Conservation (phyloP, 2,888 invertebrate species). For the Acanthopleura granulata region DNA sequence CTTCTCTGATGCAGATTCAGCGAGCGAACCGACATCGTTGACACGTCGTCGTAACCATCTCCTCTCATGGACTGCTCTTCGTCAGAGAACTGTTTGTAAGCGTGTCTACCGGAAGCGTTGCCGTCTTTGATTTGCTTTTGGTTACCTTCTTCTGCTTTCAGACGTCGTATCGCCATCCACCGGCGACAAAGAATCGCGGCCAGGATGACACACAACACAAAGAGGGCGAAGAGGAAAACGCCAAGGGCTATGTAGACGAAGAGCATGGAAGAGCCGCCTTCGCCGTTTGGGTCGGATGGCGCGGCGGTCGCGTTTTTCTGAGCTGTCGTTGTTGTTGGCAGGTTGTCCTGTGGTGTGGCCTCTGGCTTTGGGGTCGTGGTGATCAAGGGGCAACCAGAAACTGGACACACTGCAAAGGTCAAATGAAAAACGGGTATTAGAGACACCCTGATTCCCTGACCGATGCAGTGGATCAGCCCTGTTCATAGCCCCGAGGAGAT, state of each 20-base stretch:
- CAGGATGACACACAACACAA: background rate
- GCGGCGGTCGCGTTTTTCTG: background rate
- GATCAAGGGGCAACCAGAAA: background rate
- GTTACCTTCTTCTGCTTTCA: too few relatives aligned
- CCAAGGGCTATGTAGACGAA: background rate
- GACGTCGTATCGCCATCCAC: background rate
- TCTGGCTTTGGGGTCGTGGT: background rate
- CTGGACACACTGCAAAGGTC: constrained; percentile 8
- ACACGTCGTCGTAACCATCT: too few relatives aligned
- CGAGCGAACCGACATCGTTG: too few relatives aligned
- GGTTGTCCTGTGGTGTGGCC: background rate
- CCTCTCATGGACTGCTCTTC: too few relatives aligned
- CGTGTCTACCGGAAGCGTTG: too few relatives aligned
- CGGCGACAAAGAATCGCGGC: background rate
- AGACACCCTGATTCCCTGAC: constrained; percentile 1
- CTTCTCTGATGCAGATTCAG: too few relatives aligned
- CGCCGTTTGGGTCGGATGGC: background rate
- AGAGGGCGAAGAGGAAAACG: background rate
- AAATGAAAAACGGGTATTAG: background rate
- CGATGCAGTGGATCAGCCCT: constrained; percentile 7
- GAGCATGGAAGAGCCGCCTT: background rate
- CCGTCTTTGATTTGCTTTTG: too few relatives aligned
- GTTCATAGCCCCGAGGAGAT: too few relatives aligned
- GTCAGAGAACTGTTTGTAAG: too few relatives aligned
- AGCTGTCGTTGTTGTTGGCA: background rate